Base-by-base conservation (phyloP, 2,113 vertebrate genomes). In the Sphaerodactylus townsendi region DNA sequence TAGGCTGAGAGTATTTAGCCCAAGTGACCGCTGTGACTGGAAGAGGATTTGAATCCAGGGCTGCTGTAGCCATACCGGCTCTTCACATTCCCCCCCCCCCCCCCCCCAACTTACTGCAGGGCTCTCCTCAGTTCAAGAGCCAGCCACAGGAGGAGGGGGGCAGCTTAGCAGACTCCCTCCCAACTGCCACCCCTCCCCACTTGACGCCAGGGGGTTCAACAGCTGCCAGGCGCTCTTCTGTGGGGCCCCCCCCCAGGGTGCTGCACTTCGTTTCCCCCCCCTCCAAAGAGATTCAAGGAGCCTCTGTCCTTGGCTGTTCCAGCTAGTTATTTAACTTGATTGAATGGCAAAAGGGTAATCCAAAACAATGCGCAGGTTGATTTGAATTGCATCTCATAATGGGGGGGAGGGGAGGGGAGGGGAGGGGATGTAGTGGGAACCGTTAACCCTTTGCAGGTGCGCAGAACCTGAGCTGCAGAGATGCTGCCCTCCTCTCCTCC, bases 241-340 rank as follows among this genome's bases (percentile, higher is more conserved):
- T n/a, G n/a, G n/a, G n/a, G n/a, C n/a, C n/a, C 81, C 80, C 72
- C 30, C 71, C 11, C 56, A 30, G 9, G 25, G 33, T 25, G 25
- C 25, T 39, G 5, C 71, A 35, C 41, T 19, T 10, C 13, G 4
- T 10, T 8, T 9, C 17, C 21, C 44, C 65, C 2, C 6, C 1
- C 78, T 37, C 33, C 4, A 14, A 39, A 56, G 4, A 17, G 21
- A 33, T 78, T 79, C 82, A 85, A 91, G 89, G 87, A 91, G 82
- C 71, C 2, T 0, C 0, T 0, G 50, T 79, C 89, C 87, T 90
- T 90, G 35, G 0, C 68, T 65, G 8, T 14, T 37, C 82, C 56
- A 37, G 59, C 50, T 19, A 48, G 48, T 87, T 46, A n/a, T 85
- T 79, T 72, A 82, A 77, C 1, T 2, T 78, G 87, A 76, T 30